Base-by-base conservation (phyloP, 1,140 invertebrate species). In the Brachionus plicatilis region DNA sequence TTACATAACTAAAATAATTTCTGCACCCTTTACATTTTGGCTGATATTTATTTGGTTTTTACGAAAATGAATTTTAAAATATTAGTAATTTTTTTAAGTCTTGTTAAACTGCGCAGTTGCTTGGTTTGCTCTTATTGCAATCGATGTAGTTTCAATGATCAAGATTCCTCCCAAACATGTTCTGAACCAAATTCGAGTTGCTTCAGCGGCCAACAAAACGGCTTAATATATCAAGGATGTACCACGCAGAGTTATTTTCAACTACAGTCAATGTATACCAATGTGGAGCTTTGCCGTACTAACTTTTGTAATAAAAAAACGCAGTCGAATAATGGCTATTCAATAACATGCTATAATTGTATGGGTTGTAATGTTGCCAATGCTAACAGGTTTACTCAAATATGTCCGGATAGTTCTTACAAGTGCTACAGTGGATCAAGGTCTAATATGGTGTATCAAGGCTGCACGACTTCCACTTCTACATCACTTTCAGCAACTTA, bases 231-330 rank as follows among this genome's bases (percentile, higher is more conserved):
- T 76, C 72, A 76, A 76, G 72, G 72, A 50, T 76, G 72, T 7
- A 76, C 72, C 4, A 47, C 72, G n/a, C 27, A 29, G 1, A 24
- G 11, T 50, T 53, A 50, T 6, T 50, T 50, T 47, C 45, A 47
- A 12, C 27, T 76, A 4, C 45, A 47, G 12, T 76, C 72, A 5
- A 9, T 14, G 3, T 76, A 76, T 50, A 53, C 43, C 2, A 76
- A 76, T 33, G 72, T 76, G 12, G 72, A 76, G 50, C 43, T 76
- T 12, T 76, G 72, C 24, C 7, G 20, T 0, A 53, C 24, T 12
- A 76, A 76, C 43, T 76, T n/a, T 76, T 76, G 72, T 76, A 76
- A 76, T n/a, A 76, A 76, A 76, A 50, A 76, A 12, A 17, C 33
- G 3, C 43, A 47, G 17, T 50, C 43, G 3, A 76, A 76, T 27